Conservation (phyloP, 2,113 vertebrate genomes). For the Scalopus aquaticus region DNA sequence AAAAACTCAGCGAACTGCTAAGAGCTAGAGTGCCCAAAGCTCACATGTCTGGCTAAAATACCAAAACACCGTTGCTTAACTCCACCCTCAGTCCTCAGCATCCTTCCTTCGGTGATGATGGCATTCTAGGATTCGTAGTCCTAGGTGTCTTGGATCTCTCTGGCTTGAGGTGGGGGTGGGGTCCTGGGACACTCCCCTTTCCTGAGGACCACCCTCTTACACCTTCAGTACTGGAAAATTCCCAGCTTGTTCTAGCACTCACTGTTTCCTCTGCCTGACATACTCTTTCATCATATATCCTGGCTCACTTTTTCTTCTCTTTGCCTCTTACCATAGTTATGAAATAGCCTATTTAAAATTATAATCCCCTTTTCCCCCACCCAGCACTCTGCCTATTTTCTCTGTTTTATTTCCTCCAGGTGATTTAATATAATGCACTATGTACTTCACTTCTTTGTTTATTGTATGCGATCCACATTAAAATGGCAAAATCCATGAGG, state of each 20-base stretch:
- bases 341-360: not conserved
- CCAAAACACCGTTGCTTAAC: too few relatives aligned
- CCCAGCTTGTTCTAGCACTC: not conserved
- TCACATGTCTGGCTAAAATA: too few relatives aligned
- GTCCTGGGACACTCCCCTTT: too few relatives aligned
- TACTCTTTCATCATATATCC: not conserved
- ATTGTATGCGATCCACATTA: not conserved
- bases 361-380: not conserved
- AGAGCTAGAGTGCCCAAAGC: too few relatives aligned
- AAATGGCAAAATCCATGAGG: not conserved
- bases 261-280: not conserved
- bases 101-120: too few relatives aligned
- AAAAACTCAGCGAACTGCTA: too few relatives aligned
- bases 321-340: not conserved
- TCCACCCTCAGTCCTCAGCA: too few relatives aligned
- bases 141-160: too few relatives aligned
- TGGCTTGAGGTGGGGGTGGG: too few relatives aligned
- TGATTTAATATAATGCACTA: not conserved
- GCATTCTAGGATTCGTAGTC: too few relatives aligned
- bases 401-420: not conserved
- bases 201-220: too few relatives aligned
- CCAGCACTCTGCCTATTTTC: not conserved
- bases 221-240: not conserved
- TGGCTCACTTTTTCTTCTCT: not conserved
- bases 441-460: not conserved